phyloP scores from a whole-genome alignment of 2,888 invertebrate species.

The Cecidostiba fungosa region DNA sequence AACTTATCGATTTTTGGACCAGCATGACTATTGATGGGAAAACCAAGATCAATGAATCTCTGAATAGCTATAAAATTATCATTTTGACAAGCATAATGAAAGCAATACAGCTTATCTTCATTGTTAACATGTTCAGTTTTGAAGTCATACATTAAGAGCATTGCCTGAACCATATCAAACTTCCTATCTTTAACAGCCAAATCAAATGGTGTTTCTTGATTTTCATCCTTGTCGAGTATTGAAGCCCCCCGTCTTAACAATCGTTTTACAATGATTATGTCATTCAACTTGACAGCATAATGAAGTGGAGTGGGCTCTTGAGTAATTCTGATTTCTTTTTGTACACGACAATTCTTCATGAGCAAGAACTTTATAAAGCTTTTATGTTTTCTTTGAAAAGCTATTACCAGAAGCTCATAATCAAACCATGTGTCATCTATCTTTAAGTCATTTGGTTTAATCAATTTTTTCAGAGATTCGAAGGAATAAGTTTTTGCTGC shows the following conservation, averaged over 20 bases:
- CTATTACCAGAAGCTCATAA: neutral
- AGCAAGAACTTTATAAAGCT: neutral
- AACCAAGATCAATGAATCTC: neutral
- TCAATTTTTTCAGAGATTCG: neutral
- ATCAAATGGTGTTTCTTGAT: neutral
- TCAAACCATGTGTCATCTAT: neutral
- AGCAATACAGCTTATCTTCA: neutral
- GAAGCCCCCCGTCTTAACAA: neutral
- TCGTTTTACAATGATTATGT: neutral
- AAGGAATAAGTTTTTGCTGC: neutral
- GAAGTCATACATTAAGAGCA: neutral
- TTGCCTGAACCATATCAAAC: neutral
- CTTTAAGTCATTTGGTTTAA: neutral
- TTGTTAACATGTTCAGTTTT: neutral
- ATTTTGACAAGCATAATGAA: neutral
- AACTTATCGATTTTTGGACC: neutral
- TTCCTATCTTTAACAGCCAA: neutral
- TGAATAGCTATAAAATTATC: neutral
- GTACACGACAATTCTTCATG: neutral
- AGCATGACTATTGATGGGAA: neutral
- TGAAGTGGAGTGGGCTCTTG: neutral
- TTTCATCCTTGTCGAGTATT: neutral
- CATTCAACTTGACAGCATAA: neutral
- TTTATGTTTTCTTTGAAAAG: neutral
- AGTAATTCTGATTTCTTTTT: neutral